Evolutionary conservation across 2,888 invertebrate genomes (phyloP), one percentile per base, ranked within the genome.

Genomic region (Schrankia costaestrigalis): DNA sequence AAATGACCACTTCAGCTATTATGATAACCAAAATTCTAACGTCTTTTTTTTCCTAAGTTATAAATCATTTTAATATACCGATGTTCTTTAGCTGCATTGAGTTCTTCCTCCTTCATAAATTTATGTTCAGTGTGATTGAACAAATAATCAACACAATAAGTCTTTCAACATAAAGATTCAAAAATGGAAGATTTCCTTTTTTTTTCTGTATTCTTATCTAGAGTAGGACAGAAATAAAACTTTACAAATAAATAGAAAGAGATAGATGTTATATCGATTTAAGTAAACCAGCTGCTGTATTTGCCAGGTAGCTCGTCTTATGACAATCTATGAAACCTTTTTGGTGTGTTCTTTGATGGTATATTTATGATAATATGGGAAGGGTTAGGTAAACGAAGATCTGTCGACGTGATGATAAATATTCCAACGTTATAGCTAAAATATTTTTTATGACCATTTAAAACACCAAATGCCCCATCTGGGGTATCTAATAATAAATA

Each of bases 231-330:
- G 35, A 44, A 9, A 42, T 41, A 54, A 10, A 43, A 37, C 40
- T 24, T 11, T 13, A n/a, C 5, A 3, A 23, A 23, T 9, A 9
- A 50, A 44, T 34, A 55, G 65, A 79, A 41, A 44, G 62, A 57
- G 78, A 80, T 21, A 52, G 11, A 52, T 34, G 31, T 46, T 49
- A 56, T 70, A 80, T 80, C 79, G 79, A 71, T 78, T 78, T 78
- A 76, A 80, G 49, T 66, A 50, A 56, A 48, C 69, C 86, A 85
- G 85, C 86, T 84, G 86, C 71, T 65, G 57, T 49, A 51, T 66
- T 59, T 62, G 41, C 63, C 76, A 85, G 85, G 84, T 85, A 86
- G 80, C 63, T 38, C 63, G 55, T 56, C 56, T 59, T 62, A 62
- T 69, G 68, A 52, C 71, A 69, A 66, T 72, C 65, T 71, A 67